Evolutionary conservation across 53 echinoderm and acorn worm species (phyloP), one percentile per base, ranked within the genome.

Genomic region (Arbacia lixula): DNA sequence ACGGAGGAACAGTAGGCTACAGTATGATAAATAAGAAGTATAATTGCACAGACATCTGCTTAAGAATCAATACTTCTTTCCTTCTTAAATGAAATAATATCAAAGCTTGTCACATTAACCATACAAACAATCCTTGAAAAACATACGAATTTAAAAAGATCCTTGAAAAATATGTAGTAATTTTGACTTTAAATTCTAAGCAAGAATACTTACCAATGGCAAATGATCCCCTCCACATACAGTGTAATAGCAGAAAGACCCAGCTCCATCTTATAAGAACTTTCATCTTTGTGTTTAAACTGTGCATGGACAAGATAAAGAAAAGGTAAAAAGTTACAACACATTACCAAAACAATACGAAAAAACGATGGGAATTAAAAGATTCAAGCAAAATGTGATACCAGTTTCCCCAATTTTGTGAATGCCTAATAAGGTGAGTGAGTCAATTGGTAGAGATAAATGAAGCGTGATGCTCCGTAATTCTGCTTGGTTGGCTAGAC

Each of bases 201-300:
- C 22, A 11, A 19, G 5, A 19, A 20, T 20, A 62, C 81, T 81
- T 19, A 81, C 81, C 50, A 17, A 63, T 29, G 6, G 61, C 81
- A 42, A 26, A 43, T 28, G 41, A 32, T 17, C 30, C 43, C 62
- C 81, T 81, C 81, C 81, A 81, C 6, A 81, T 43, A 46, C 63
- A 81, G 19, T 81, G 81, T 4, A 63, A 27, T 3, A 81, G 64
- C 5, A 81, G 64, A 30, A 81, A n/a, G n/a, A n/a, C n/a, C n/a
- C n/a, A n/a, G n/a, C n/a, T n/a, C n/a, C n/a, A 81, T 9, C 31
- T n/a, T 49, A 19, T 73, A 46, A 28, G 12, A 53, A 53, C 32
- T 4, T 0, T 33, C 14, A 6, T 46, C 19, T 73, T 50, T 31
- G 9, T 42, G 46, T 52, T 73, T 73, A 50, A 73, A 50, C 6